phyloP scores from a whole-genome alignment of 2,113 vertebrate genomes.

The Circaetus gallicus region DNA sequence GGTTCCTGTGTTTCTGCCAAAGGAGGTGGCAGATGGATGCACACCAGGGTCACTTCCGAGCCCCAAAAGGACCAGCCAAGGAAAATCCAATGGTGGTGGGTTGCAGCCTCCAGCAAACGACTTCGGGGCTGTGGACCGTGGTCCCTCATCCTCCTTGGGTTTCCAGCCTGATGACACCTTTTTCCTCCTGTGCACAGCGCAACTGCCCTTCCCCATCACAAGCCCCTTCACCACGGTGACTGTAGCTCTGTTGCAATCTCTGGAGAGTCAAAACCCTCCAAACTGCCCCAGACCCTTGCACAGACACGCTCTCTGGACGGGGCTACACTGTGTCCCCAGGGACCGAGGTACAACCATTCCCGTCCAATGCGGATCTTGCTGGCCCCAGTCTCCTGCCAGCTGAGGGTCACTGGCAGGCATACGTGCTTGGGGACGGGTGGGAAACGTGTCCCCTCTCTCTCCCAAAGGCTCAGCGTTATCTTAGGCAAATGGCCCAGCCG shows the following conservation, averaged over 20 bases:
- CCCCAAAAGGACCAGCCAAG: not conserved
- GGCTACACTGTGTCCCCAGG: not conserved
- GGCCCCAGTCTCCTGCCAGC: not conserved
- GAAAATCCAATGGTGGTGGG: no score
- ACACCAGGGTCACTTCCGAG: not conserved
- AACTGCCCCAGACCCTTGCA: not conserved
- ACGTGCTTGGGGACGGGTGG: fast-evolving
- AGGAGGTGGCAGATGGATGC: not conserved
- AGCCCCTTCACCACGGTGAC: fast-evolving
- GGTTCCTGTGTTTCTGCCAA: not conserved
- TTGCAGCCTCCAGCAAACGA: not conserved
- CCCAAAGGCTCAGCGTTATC: not conserved
- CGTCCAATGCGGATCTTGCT: not conserved
- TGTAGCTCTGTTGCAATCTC: not conserved
- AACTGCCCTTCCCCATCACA: not conserved
- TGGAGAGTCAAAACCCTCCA: not conserved
- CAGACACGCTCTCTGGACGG: not conserved
- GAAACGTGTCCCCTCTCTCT: not conserved
- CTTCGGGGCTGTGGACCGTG: not conserved
- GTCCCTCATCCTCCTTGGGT: not conserved
- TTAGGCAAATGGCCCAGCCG: fast-evolving
- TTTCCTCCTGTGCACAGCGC: not conserved
- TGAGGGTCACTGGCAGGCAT: not conserved
- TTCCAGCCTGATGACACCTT: not conserved
- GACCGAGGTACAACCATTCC: not conserved